Conservation (phyloP, 2,113 vertebrate species). For the Cariama cristata region DNA sequence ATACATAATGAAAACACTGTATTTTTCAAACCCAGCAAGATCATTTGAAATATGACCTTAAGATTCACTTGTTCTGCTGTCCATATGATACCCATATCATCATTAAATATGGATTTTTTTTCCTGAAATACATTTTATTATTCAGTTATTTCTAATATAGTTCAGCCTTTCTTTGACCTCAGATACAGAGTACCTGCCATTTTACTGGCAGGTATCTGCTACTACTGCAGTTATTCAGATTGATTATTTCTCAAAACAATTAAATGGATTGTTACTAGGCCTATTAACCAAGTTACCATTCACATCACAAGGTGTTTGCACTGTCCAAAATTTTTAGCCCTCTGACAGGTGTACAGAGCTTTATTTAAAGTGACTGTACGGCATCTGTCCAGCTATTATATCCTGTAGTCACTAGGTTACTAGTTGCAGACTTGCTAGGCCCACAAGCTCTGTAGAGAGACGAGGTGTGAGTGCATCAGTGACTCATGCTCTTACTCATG, state of each 20-base stretch:
- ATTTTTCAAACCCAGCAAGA: neutral
- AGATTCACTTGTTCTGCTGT: neutral
- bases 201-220: neutral
- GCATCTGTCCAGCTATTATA: neutral
- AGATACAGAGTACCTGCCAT: neutral
- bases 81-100: neutral
- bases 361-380: neutral
- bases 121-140: neutral
- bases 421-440: neutral
- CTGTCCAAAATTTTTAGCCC: neutral
- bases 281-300: neutral
- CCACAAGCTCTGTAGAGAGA: neutral
- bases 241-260: neutral
- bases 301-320: neutral
- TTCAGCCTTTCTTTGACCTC: neutral
- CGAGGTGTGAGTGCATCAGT: neutral
- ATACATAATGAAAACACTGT: neutral
- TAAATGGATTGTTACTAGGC: neutral
- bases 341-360: neutral
- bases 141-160: neutral
- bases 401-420: neutral
- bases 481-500: neutral
- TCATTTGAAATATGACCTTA: neutral
- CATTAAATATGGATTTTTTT: neutral
- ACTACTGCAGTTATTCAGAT: neutral